These are phyloP conservation scores for Pediacus dermestoides DNA, from an alignment of 2,888 invertebrate genomes.

Conservation along the genomic window DNA sequence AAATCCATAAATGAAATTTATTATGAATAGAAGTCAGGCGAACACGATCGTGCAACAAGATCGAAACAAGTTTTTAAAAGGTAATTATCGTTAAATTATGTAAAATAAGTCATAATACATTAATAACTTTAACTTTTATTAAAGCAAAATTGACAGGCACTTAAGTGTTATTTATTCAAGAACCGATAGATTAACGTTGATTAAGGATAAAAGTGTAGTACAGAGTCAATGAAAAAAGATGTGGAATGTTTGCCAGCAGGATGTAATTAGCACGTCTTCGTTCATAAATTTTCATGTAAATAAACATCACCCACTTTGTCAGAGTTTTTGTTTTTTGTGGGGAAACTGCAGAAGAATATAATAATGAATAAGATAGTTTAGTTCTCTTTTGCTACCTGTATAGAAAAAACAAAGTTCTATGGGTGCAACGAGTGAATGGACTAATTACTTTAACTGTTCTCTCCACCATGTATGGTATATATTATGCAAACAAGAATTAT, in stretches of 20 bases:
- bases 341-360: too few species aligned
- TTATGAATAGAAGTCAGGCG: too few species aligned
- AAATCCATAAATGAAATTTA: too few species aligned
- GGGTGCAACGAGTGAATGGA: conserved; percentile 2
- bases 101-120: conserved; percentile 34
- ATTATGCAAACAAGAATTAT: conserved; percentile 10
- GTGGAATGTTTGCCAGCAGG: conserved; percentile 13
- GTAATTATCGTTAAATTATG: conserved; percentile 34
- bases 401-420: too few species aligned
- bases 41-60: too few species aligned
- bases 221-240: too few species aligned
- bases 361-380: too few species aligned
- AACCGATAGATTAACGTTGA: conserved; percentile 32
- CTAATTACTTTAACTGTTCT: conserved; percentile 16
- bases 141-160: conserved; percentile 34
- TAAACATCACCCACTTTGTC: too few species aligned
- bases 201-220: conserved; percentile 15
- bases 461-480: conserved; percentile 9
- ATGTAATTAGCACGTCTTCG: conserved; percentile 28
- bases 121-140: conserved; percentile 32
- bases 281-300: too few species aligned
- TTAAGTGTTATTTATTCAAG: conserved; percentile 32
- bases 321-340: too few species aligned
- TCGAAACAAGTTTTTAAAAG: conserved; percentile 33
- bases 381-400: too few species aligned